A percentile compares a stretch with the other conserved stretches of the same genome.
These are phyloP conservation scores for Ceratoteleas bidentatus DNA, from an alignment of 1,140 invertebrate genomes.

Conservation along the genomic window DNA sequence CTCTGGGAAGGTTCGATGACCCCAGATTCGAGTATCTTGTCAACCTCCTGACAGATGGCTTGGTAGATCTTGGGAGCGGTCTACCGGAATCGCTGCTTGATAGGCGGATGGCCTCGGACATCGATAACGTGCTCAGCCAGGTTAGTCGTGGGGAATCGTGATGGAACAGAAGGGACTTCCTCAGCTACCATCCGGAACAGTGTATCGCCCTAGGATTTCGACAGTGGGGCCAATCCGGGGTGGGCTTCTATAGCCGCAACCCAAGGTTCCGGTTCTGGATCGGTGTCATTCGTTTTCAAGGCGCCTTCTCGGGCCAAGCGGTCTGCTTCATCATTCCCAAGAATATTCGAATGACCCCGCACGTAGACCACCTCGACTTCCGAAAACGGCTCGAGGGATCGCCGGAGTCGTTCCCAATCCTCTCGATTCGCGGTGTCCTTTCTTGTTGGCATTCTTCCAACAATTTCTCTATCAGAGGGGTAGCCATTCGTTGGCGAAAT, in stretches of 20 bases:
- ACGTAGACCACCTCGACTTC: neutral
- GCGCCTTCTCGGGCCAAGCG: neutral
- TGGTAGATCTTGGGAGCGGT: too few species aligned
- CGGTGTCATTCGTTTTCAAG: too few species aligned
- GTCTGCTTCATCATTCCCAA: neutral
- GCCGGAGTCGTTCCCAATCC: neutral
- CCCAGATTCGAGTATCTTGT: conserved; percentile 5
- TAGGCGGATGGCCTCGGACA: neutral
- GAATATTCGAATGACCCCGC: neutral
- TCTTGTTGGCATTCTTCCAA: conserved; percentile 3
- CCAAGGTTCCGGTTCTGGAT: too few species aligned
- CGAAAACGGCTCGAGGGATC: neutral
- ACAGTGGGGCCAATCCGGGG: neutral
- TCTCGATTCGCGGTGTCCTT: neutral
- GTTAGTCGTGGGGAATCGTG: neutral
- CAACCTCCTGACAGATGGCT: neutral
- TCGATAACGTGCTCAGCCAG: neutral
- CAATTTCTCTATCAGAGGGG: neutral
- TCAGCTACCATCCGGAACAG: neutral
- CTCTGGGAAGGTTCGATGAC: too few species aligned
- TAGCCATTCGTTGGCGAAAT: conserved; percentile 2
- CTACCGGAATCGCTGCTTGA: neutral
- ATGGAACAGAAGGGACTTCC: neutral
- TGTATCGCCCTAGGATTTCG: neutral
- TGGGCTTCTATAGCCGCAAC: too few species aligned